These are phyloP conservation scores for Mesochorus sp. DNA, from an alignment of 2,888 invertebrate species.

Conservation along the genomic window DNA sequence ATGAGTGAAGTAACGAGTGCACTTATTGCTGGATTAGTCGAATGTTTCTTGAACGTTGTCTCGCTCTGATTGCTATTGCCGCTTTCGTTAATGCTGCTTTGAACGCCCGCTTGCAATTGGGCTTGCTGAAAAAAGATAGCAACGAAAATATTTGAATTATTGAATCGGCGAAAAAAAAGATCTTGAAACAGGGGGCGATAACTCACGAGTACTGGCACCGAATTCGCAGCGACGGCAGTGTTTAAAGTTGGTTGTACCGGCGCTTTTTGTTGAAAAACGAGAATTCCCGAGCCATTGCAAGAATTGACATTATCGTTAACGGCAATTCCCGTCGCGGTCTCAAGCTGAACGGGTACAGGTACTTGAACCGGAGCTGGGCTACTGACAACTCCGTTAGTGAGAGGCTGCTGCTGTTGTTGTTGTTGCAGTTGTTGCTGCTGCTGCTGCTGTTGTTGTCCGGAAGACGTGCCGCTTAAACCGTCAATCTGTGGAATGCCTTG, in stretches of 20 bases:
- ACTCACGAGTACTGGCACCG: slow-evolving; percentile 88
- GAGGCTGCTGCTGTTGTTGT: slow-evolving; percentile 65
- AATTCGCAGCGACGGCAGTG: slow-evolving; percentile 78
- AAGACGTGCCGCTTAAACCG: slow-evolving; percentile 72
- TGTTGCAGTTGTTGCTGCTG: slow-evolving; percentile 54
- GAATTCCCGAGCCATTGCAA: slow-evolving; percentile 81
- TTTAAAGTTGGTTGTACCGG: slow-evolving; percentile 77
- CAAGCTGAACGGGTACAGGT: slow-evolving; percentile 66
- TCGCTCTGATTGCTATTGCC: slow-evolving; percentile 79
- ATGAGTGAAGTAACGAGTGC: slow-evolving; percentile 91
- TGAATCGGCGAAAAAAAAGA: no score
- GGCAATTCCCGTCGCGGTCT: slow-evolving; percentile 64
- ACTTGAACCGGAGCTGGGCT: slow-evolving; percentile 72
- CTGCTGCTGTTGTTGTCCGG: slow-evolving; percentile 64
- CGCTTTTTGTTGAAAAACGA: slow-evolving; percentile 82
- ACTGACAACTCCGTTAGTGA: slow-evolving; percentile 74
- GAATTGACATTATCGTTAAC: slow-evolving; percentile 80
- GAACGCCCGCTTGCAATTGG: slow-evolving; percentile 85
- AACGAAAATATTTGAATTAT: slow-evolving; percentile 18
- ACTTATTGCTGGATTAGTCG: slow-evolving; percentile 88
- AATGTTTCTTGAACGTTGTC: slow-evolving; percentile 83
- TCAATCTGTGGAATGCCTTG: slow-evolving; percentile 61
- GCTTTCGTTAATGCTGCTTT: slow-evolving; percentile 81
- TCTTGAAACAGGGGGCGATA: no score
- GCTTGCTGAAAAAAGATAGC: slow-evolving; percentile 84